phyloP scores from a whole-genome alignment of 2,797 vertebrate species.

The Tachyglossus aculeatus region DNA sequence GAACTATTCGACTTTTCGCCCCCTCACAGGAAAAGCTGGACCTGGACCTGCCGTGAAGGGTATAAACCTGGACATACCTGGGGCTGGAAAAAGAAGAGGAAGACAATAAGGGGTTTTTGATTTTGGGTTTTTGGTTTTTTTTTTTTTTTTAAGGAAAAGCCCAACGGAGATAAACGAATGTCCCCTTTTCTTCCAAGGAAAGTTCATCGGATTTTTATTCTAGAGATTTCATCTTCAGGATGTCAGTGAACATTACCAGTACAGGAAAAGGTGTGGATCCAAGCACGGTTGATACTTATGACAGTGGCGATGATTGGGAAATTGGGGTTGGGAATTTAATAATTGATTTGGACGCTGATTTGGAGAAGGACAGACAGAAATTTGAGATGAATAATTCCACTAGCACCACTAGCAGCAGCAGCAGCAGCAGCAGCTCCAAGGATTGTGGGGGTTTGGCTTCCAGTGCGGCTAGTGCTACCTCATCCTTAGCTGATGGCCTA shows the following conservation, averaged over 20 bases:
- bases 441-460: conserved; percentile 86
- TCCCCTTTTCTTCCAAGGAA: conserved; percentile 82
- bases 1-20: conserved; percentile 72
- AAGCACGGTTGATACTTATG: conserved; percentile 83
- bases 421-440: conserved; percentile 75
- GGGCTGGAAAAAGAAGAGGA: conserved; percentile 72
- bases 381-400: conserved; percentile 91
- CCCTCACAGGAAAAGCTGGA: conserved; percentile 77
- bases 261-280: conserved; percentile 85
- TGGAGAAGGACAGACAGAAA: conserved; percentile 93
- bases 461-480: conserved; percentile 80
- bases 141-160: conserved; percentile 58
- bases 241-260: conserved; percentile 88
- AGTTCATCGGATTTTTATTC: conserved; percentile 85
- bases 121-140: too few relatives aligned
- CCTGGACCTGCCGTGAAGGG: conserved; percentile 66
- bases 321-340: conserved; percentile 90
- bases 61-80: conserved; percentile 71
- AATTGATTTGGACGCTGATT: conserved; percentile 93
- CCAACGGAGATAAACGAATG: conserved; percentile 83
- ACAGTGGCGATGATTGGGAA: conserved; percentile 90
- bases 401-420: conserved; percentile 73
- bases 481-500: conserved; percentile 85
- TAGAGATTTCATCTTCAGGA: conserved; percentile 84
- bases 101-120: conserved; percentile 51